Evolutionary conservation across 2,797 vertebrate genomes (phyloP).

Genomic region (Coreius guichenoti): DNA sequence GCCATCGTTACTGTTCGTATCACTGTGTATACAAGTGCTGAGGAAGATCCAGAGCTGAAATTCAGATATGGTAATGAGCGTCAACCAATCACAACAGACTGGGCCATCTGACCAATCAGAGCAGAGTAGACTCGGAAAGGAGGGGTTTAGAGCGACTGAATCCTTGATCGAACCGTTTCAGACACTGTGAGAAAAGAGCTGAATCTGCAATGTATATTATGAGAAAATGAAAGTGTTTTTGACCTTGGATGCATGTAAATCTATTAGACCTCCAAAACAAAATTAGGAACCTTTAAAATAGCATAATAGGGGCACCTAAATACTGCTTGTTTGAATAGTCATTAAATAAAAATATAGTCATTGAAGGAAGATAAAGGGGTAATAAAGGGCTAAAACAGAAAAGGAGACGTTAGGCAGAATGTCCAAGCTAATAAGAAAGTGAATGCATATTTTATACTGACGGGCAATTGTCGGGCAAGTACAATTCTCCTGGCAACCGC

Average conservation of each 20-base stretch:
- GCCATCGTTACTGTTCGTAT: too few species aligned
- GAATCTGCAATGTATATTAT: too few species aligned
- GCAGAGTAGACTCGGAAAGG: too few species aligned
- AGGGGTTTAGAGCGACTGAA: neutral
- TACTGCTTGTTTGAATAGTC: neutral
- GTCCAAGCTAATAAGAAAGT: neutral
- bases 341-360: neutral
- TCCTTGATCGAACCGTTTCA: too few species aligned
- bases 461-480: too few species aligned
- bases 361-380: neutral
- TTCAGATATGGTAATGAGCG: too few species aligned
- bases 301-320: neutral
- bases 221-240: neutral
- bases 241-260: neutral
- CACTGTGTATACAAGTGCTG: too few species aligned
- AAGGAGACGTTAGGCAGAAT: neutral
- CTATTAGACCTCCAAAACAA: neutral
- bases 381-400: neutral
- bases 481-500: too few species aligned
- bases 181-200: too few species aligned
- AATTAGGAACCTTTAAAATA: neutral
- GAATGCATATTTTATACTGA: neutral
- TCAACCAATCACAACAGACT: too few species aligned
- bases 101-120: too few species aligned
- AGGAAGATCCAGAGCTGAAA: too few species aligned